Conservation (phyloP, 2,113 vertebrate species). For the Philantomba maxwellii region DNA sequence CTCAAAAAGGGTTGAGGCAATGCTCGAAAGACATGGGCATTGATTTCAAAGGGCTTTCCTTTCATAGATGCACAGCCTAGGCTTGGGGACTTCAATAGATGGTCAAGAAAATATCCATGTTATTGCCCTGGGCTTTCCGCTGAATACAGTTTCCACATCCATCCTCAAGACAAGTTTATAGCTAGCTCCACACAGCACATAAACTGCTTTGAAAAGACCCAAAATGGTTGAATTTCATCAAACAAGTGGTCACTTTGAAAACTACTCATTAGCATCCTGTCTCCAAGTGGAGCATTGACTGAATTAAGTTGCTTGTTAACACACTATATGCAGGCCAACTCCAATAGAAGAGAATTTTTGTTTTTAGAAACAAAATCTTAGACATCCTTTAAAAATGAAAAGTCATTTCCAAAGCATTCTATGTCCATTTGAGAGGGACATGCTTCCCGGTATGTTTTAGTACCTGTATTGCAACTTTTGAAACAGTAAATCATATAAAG, state of each 20-base stretch:
- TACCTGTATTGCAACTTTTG: neutral
- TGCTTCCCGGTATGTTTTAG: neutral
- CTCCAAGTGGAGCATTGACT: neutral
- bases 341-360: neutral
- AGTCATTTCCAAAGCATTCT: neutral
- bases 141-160: slow-evolving; percentile 61
- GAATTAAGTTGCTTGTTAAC: slow-evolving; percentile 51
- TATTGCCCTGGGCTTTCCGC: slow-evolving; percentile 43
- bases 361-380: slow-evolving; percentile 19
- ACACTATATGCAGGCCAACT: neutral
- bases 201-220: slow-evolving; percentile 50
- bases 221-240: slow-evolving; percentile 59
- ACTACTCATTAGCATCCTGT: slow-evolving; percentile 56
- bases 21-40: slow-evolving; percentile 39
- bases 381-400: neutral
- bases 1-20: slow-evolving; percentile 16
- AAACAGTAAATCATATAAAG: neutral
- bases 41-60: slow-evolving; percentile 15
- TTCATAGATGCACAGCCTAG: slow-evolving; percentile 30
- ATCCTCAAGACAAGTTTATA: slow-evolving; percentile 68
- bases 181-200: slow-evolving; percentile 46
- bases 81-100: slow-evolving; percentile 55
- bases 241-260: slow-evolving; percentile 61
- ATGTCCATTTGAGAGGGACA: neutral
- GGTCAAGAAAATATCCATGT: slow-evolving; percentile 49